Base-by-base conservation (phyloP, 2,888 invertebrate genomes). In the Hermaeophaga mercurialis region DNA sequence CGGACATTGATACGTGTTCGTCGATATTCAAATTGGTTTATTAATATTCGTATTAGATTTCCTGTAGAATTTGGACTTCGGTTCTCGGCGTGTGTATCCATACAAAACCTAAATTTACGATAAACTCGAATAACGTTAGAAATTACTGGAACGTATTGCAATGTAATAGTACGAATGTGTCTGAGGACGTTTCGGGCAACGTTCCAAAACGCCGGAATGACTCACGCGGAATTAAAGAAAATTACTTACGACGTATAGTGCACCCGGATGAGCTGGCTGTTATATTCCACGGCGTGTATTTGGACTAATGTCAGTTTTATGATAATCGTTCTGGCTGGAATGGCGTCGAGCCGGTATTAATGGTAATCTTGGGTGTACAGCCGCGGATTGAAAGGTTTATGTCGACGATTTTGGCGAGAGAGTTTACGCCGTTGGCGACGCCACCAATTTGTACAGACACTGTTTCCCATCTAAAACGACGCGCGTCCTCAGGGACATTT, bases 231-330 rank as follows among this genome's bases (percentile, higher is more conserved):
- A n/a, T 7, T 17, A 17, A 36, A 36, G 36, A 36, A 36, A 36
- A 36, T 36, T 36, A 36, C 36, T 36, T 36, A 36, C 12, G 33
- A 33, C 3, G 14, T 33, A 33, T 8, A 33, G 12, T 12, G 7
- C 33, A 3, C 9, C 4, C 8, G 17, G 36, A 36, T 36, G 17
- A 36, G 15, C 36, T 36, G 17, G 36, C 7, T 15, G 36, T 36
- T 36, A 36, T 36, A 36, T 36, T 36, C 36, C 17, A 8, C 15
- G 69, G 70, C 58, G 54, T 62, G 64, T 65, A 69, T 70, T 67
- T 59, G 61, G 64, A 70, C 71, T 72, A 72, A 72, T 72, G 71
- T 71, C 65, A 68, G 68, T 72, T 72, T 72, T 72, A 72, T 72
- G 72, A 70, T 71, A 72, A 71, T 72, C 69, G 66, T 65, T 63